These are phyloP conservation scores for Lepus americanus DNA, from an alignment of 2,113 vertebrate genomes.

Conservation along the genomic window DNA sequence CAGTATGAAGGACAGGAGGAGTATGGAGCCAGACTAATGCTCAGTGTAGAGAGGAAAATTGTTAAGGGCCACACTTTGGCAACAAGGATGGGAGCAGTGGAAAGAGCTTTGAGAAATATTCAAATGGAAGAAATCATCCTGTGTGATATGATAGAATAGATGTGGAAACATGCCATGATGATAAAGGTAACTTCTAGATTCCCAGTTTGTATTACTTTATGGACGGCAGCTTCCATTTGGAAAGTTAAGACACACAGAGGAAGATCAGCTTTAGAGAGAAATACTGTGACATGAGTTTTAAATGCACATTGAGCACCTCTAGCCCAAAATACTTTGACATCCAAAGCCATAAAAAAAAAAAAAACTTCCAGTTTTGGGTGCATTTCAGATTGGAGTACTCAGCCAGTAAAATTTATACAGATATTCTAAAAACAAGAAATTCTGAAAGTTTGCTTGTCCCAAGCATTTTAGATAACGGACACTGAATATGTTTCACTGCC, in stretches of 20 bases:
- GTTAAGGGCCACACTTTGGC: not conserved
- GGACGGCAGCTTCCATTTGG: not conserved
- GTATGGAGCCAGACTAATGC: not conserved
- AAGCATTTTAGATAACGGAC: too few species aligned
- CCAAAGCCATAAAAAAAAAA: too few species aligned
- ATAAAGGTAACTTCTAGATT: not conserved
- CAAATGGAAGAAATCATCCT: not conserved
- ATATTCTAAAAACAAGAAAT: too few species aligned
- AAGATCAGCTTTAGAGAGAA: not conserved
- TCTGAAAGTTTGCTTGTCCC: too few species aligned
- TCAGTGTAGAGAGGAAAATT: not conserved
- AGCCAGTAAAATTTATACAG: too few species aligned
- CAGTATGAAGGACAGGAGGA: not conserved
- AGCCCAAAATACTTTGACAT: too few species aligned
- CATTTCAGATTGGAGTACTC: too few species aligned
- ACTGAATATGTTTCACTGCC: not conserved
- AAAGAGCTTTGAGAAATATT: not conserved
- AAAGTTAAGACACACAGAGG: not conserved
- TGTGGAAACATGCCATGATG: fast-evolving
- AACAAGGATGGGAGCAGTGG: not conserved
- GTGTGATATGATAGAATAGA: too few species aligned
- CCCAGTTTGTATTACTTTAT: not conserved
- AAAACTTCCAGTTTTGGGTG: too few species aligned
- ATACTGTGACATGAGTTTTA: not conserved
- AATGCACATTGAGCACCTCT: too few species aligned